phyloP scores from a whole-genome alignment of 2,888 invertebrate species.

The Formica aserva region DNA sequence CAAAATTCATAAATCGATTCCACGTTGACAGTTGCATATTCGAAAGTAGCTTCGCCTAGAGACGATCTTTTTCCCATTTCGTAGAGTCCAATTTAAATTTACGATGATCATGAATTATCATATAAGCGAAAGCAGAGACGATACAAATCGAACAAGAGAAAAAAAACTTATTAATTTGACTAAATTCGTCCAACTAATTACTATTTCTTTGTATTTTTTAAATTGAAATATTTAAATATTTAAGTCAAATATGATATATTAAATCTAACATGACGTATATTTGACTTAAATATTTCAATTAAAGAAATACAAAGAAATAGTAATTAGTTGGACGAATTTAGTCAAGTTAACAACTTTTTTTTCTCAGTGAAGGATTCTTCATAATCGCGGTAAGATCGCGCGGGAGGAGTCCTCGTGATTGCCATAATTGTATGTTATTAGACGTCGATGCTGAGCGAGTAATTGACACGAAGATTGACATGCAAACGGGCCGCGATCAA shows the following conservation, averaged over 20 bases:
- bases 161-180: no score
- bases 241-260: no score
- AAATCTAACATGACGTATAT: no score
- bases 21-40: neutral
- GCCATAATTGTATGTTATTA: slow-evolving; percentile 35
- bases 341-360: no score
- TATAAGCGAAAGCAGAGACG: slow-evolving; percentile 8
- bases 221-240: no score
- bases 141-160: slow-evolving; percentile 33
- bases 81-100: neutral
- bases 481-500: neutral
- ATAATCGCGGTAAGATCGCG: slow-evolving; percentile 43
- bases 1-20: neutral
- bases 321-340: no score
- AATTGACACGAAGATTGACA: slow-evolving; percentile 20
- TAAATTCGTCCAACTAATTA: no score
- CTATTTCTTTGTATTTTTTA: no score
- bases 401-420: neutral
- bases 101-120: neutral
- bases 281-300: no score
- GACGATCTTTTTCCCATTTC: neutral
- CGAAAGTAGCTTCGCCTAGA: no score
- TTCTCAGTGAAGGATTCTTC: slow-evolving; percentile 52
- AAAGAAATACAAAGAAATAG: no score
- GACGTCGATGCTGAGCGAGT: neutral